These are phyloP conservation scores for Scolopax rusticola DNA, from an alignment of 2,797 vertebrate species.

Conservation along the genomic window DNA sequence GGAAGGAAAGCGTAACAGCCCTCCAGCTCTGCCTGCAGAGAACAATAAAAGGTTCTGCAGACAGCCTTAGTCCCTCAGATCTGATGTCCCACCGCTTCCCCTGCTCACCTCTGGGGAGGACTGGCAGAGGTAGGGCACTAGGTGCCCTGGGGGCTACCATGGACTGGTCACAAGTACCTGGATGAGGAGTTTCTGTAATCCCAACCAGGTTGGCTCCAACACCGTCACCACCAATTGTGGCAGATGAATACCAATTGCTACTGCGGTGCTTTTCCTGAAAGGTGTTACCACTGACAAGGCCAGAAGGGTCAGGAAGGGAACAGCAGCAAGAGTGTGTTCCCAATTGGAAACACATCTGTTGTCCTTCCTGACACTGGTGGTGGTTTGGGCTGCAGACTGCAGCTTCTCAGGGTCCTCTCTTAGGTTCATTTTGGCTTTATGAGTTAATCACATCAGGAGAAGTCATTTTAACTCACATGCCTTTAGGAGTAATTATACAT, in stretches of 20 bases:
- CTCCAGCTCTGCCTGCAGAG: background rate
- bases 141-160: background rate
- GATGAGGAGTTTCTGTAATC: background rate
- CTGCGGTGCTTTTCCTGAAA: background rate
- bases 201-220: background rate
- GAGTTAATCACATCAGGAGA: constrained; percentile 74
- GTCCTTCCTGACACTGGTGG: constrained; percentile 39
- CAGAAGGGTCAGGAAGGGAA: constrained; percentile 49
- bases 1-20: background rate
- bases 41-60: background rate
- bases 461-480: constrained; percentile 75
- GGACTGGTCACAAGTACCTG: background rate
- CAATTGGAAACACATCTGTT: constrained; percentile 48
- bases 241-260: background rate
- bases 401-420: constrained; percentile 59
- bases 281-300: background rate
- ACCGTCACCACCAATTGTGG: accelerated
- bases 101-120: background rate
- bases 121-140: background rate
- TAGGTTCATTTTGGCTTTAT: constrained; percentile 71
- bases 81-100: background rate
- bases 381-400: constrained; percentile 55
- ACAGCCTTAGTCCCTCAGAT: background rate
- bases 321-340: background rate
- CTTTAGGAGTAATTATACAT: constrained; percentile 79